Evolutionary conservation across 2,113 vertebrate genomes (phyloP), one percentile per base, ranked within the genome.

Genomic region (Gallinago undulata): DNA sequence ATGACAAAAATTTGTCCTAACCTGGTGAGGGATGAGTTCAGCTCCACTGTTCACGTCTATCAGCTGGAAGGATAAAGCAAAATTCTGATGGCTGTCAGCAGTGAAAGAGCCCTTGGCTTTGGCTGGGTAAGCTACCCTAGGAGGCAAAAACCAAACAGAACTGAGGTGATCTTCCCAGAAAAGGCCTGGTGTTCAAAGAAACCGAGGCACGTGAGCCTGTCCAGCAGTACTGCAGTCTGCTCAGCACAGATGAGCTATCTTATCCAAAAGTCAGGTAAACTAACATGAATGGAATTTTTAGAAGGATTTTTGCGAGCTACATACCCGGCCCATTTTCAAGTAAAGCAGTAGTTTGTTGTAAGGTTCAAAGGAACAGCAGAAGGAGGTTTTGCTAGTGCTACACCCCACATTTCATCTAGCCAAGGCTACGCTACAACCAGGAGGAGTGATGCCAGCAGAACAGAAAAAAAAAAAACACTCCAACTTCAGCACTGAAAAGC

Each of bases 81-180:
- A 99, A 97, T 99, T 99, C 98, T 99, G 99, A 96, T 99, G 99
- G 97, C 99, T 99, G 97, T 99, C 99, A 39, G 99, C 99, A 23
- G 98, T 98, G 97, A 99, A 99, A 0, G 98, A 93, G 81, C 97
- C 98, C 97, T 99, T 99, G 94, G 98, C 98, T 97, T 99, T 99
- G 94, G 98, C 98, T 62, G 99, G 99, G 93, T 99, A 99, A 55
- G 98, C 98, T 87, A 99, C 99, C 96, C 99, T 99, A 95, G 59
- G 93, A 93, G 80, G 12, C 28, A 28, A 37, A 82, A 78, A 16
- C 0, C 37, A 84, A n/a, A 70, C 15, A 91, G 39, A 81, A 79
- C 3, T 43, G 45, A 91, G n/a, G 19, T 66, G 28, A 76, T 73
- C 13, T 45, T 76, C 27, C 60, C 93, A 53, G 53, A 69, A 16